Evolutionary conservation across 2,888 invertebrate genomes (phyloP).

Genomic region (Tiphia femorata): DNA sequence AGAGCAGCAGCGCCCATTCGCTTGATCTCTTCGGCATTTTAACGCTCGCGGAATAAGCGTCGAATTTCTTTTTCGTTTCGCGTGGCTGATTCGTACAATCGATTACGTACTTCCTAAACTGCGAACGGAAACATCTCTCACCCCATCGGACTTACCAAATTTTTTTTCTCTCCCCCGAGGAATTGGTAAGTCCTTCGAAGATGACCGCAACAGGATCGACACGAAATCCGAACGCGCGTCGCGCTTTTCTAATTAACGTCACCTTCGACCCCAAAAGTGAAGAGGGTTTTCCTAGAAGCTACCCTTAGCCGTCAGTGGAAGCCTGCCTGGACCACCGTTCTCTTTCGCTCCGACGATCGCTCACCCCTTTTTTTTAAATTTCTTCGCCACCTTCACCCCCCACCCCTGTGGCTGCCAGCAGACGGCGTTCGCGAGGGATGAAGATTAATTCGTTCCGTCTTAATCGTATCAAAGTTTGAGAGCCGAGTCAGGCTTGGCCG

Average conservation of each 20-base stretch:
- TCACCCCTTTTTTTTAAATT: constrained; percentile 50
- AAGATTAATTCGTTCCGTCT: constrained; percentile 70
- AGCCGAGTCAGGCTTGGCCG: constrained; percentile 57
- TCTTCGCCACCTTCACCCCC: constrained; percentile 45
- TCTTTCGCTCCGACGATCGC: constrained; percentile 54
- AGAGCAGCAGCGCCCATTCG: constrained; percentile 34
- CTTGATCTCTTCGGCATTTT: constrained; percentile 30
- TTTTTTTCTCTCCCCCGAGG: no score
- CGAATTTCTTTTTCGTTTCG: constrained; percentile 1
- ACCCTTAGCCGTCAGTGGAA: constrained; percentile 45
- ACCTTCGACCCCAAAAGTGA: constrained; percentile 45
- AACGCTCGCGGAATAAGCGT: constrained; percentile 12
- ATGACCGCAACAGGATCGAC: background rate
- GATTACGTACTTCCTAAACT: no score
- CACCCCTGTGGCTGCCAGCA: constrained; percentile 52
- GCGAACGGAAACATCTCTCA: no score
- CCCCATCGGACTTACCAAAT: no score
- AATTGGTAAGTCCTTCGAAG: no score
- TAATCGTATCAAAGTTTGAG: constrained; percentile 69
- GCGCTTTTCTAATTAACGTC: constrained; percentile 64
- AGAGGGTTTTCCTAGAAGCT: constrained; percentile 46
- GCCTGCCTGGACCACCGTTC: constrained; percentile 38
- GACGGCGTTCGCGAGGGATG: constrained; percentile 61
- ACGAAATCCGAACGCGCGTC: constrained; percentile 12
- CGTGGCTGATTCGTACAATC: background rate